Evolutionary conservation across 2,888 invertebrate genomes (phyloP), one percentile per base, ranked within the genome.

Genomic region (Mantis religiosa): DNA sequence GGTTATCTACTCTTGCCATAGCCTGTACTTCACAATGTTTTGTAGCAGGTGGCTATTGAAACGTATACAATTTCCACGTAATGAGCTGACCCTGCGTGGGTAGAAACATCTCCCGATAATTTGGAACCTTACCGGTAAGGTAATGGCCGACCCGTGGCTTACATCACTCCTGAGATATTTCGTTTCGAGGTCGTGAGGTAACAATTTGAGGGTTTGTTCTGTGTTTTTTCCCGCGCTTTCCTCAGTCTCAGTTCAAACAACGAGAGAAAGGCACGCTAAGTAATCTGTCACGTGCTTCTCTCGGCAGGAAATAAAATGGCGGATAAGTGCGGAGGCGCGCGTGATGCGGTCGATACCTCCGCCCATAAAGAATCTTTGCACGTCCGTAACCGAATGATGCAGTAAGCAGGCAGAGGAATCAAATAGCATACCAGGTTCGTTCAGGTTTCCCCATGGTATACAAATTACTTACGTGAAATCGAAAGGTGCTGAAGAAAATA

Each of bases 251-350:
- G 88, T 41, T 88, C 81, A 88, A 88, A 88, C 84, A 88, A 84
- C 54, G 71, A 88, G 84, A 88, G 54, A 71, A 71, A 71, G 54
- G 54, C 54, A 71, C 54, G 25, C 84, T 88, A 88, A 88, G 88
- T 88, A 88, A 88, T 88, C 88, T 84, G 88, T 84, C 88, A 88
- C 88, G 88, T 88, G 88, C 41, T 88, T 54, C 84, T 34, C 84
- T 84, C 84, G 71, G 84, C 84, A 30, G 84, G 85, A 88, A 88
- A 88, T 88, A 88, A 88, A 88, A 88, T 88, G 83, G 88, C 88
- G 87, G 87, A 82, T 87, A 82, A 82, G 82, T 82, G 87, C 34
- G 87, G 54, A 71, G 54, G 54, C 54, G 54, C 54, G 34, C 87
- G 82, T 12, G 82, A 25, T 84, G 30, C 34, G 84, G 84, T 84